Conservation (phyloP, 2,113 vertebrate genomes). For the Hemichromis elongatus region DNA sequence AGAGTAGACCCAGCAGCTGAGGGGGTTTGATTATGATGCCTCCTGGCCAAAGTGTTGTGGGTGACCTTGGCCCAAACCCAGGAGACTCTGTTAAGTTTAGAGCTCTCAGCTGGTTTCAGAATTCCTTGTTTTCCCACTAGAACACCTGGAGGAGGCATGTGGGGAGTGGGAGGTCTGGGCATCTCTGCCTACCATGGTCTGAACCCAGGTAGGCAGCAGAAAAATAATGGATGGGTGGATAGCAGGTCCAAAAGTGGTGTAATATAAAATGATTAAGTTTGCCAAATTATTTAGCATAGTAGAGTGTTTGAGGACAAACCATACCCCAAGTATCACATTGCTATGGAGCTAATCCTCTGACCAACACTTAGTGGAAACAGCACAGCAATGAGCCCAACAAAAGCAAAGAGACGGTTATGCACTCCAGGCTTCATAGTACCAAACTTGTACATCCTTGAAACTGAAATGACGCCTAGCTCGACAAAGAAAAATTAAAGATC, state of each 20-base stretch:
- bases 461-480: not conserved
- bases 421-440: not conserved
- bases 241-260: not conserved
- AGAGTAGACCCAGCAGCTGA: not conserved
- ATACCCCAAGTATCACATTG: accelerated
- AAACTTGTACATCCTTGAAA: not conserved
- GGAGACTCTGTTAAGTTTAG: accelerated
- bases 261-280: not conserved
- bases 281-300: not conserved
- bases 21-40: not conserved
- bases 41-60: not conserved
- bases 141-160: not conserved
- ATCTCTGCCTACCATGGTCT: not conserved
- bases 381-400: not conserved
- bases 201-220: not conserved
- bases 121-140: accelerated
- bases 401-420: not conserved
- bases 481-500: not conserved
- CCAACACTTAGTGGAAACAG: not conserved
- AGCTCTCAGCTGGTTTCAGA: accelerated
- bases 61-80: accelerated
- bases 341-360: not conserved
- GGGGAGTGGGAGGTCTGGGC: not conserved
- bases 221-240: not conserved
- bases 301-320: not conserved